Conservation (phyloP, 2,113 vertebrate species). For the Triplophysa rosa region DNA sequence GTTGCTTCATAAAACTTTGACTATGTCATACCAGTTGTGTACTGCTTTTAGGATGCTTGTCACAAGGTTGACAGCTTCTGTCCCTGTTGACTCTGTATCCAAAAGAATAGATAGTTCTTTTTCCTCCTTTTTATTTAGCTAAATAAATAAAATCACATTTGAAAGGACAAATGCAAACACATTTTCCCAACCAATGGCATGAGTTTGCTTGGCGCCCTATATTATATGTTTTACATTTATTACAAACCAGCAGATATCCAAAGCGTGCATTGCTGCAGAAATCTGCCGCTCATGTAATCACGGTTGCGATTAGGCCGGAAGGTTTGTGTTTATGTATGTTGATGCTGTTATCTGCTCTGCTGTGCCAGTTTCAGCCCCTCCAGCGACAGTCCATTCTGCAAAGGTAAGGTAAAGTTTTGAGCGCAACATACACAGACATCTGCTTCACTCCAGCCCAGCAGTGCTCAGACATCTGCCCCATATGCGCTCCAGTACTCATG, state of each 20-base stretch:
- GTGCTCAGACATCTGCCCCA: slow-evolving; percentile 34
- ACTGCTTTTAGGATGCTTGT: no score
- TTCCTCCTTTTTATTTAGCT: no score
- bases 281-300: slow-evolving; percentile 12
- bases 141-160: no score
- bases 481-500: slow-evolving; percentile 20
- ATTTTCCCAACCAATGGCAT: no score
- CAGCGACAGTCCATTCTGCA: not conserved
- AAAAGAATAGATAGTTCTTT: no score
- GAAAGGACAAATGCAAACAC: no score
- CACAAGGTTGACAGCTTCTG: no score
- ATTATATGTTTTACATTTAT: not conserved
- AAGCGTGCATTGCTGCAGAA: not conserved
- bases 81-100: no score
- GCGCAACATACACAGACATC: slow-evolving; percentile 26
- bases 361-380: slow-evolving; percentile 34
- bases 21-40: no score
- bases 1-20: no score
- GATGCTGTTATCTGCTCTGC: slow-evolving; percentile 22
- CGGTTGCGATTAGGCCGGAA: slow-evolving; percentile 3
- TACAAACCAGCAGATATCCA: not conserved
- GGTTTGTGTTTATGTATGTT: slow-evolving; percentile 3
- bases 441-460: slow-evolving; percentile 34
- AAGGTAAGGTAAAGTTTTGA: slow-evolving; percentile 39
- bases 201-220: no score